phyloP scores from a whole-genome alignment of 2,113 vertebrate species.

The Saccopteryx bilineata region DNA sequence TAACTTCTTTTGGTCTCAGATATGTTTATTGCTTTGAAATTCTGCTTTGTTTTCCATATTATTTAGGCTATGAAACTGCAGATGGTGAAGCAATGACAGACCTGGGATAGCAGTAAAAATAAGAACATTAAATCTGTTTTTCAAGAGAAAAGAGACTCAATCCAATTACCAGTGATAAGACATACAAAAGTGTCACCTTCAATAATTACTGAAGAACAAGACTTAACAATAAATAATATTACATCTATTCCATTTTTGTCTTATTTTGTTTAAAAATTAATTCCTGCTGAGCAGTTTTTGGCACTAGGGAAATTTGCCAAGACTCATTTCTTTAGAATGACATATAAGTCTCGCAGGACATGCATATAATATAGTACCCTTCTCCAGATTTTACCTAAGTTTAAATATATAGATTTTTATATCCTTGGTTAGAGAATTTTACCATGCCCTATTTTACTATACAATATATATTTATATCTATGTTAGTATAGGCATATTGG shows the following conservation, averaged over 20 bases:
- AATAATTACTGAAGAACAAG: slow-evolving; percentile 69
- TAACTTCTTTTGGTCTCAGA: slow-evolving; percentile 19
- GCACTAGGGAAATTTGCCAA: slow-evolving; percentile 71
- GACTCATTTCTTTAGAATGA: slow-evolving; percentile 67
- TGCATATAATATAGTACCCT: background rate
- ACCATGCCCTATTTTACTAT: background rate
- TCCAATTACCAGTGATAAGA: slow-evolving; percentile 69
- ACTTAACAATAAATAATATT: slow-evolving; percentile 62
- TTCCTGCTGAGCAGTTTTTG: slow-evolving; percentile 64
- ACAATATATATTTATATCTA: slow-evolving; percentile 24
- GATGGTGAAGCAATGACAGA: background rate
- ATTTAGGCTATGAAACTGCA: slow-evolving; percentile 33
- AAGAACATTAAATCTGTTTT: slow-evolving; percentile 48
- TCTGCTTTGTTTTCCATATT: background rate
- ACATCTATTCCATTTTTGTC: slow-evolving; percentile 67
- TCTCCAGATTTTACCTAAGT: slow-evolving; percentile 63
- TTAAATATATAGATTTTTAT: slow-evolving; percentile 71
- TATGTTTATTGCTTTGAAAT: slow-evolving; percentile 60
- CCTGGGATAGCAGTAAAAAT: slow-evolving; percentile 39
- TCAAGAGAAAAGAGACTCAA: slow-evolving; percentile 38
- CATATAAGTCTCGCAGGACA: slow-evolving; percentile 53
- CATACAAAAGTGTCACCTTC: slow-evolving; percentile 54
- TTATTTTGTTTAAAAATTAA: slow-evolving; percentile 77
- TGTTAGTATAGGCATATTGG: slow-evolving; percentile 5
- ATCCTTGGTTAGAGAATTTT: slow-evolving; percentile 61